Percentiles rank a stretch among this genome's conserved stretches.
Conservation (phyloP, 2,888 invertebrate genomes). For the Pseudeuparius sepicola region DNA sequence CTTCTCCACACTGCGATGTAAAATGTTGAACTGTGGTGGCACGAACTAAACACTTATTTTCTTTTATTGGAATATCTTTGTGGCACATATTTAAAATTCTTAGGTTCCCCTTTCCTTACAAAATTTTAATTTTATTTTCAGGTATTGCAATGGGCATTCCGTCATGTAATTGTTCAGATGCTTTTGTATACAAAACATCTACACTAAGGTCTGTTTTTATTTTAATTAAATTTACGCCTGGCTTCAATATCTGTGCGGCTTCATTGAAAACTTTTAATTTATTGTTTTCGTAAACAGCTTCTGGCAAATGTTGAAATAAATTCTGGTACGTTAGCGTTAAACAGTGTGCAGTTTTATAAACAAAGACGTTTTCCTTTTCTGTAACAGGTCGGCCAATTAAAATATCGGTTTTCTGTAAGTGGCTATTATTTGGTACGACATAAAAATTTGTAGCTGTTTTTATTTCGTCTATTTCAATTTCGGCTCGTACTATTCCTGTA, state of each 20-base stretch:
- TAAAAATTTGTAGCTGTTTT: conserved; percentile 4
- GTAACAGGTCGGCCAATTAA: conserved; percentile 3
- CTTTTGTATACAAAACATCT: no score
- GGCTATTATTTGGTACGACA: no score
- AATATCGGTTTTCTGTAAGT: conserved; percentile 1
- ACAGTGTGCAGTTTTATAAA: no score
- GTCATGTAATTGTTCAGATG: no score
- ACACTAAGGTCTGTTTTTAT: conserved; percentile 8
- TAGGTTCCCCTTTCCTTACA: conserved; percentile 5
- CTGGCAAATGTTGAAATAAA: no score
- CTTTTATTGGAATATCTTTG: not conserved
- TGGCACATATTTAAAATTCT: conserved; percentile 4
- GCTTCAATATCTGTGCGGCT: conserved; percentile 3
- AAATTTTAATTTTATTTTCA: not conserved
- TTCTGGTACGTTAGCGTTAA: no score
- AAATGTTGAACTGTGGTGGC: no score
- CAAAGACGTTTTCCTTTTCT: conserved; percentile 1
- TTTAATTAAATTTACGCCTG: conserved; percentile 6
- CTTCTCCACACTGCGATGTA: no score
- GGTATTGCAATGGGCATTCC: conserved; percentile 3
- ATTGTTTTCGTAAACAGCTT: no score
- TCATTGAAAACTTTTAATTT: no score
- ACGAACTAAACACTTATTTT: conserved; percentile 7
- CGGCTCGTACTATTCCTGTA: not conserved
- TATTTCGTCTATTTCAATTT: conserved; percentile 3